phyloP scores from a whole-genome alignment of 2,113 vertebrate species.

The Nerophis lumbriciformis region DNA sequence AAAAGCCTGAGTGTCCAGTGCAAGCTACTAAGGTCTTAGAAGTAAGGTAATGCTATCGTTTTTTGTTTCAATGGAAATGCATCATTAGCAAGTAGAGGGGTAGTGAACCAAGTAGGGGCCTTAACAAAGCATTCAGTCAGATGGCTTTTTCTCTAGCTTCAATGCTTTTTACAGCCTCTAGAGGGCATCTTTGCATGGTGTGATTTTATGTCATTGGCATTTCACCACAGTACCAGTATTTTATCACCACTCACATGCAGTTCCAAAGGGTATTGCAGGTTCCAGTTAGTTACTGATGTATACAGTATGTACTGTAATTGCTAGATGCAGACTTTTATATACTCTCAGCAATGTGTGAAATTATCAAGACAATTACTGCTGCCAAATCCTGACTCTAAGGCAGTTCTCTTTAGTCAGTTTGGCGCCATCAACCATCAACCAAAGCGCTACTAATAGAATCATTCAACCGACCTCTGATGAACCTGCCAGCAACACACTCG shows the following conservation, averaged over 20 bases:
- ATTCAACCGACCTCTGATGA: slow-evolving; percentile 25
- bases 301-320: no score
- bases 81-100: no score
- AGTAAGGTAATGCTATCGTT: no score
- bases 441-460: slow-evolving; percentile 33
- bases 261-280: neutral
- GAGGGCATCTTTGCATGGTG: neutral
- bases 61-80: no score
- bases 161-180: neutral
- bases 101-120: no score
- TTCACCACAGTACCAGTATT: neutral
- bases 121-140: no score
- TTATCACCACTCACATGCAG: neutral
- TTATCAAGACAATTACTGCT: neutral
- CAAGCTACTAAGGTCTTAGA: no score
- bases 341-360: neutral
- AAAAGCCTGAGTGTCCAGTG: no score
- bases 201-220: neutral
- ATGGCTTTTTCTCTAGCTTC: neutral
- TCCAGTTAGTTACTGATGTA: no score
- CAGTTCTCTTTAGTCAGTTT: slow-evolving; percentile 17
- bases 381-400: neutral
- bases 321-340: no score
- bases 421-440: slow-evolving; percentile 24
- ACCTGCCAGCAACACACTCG: slow-evolving; percentile 28